Percentiles rank a stretch among this genome's conserved stretches.
Conservation (phyloP, 2,888 invertebrate species). For the Nymphalis polychloros region DNA sequence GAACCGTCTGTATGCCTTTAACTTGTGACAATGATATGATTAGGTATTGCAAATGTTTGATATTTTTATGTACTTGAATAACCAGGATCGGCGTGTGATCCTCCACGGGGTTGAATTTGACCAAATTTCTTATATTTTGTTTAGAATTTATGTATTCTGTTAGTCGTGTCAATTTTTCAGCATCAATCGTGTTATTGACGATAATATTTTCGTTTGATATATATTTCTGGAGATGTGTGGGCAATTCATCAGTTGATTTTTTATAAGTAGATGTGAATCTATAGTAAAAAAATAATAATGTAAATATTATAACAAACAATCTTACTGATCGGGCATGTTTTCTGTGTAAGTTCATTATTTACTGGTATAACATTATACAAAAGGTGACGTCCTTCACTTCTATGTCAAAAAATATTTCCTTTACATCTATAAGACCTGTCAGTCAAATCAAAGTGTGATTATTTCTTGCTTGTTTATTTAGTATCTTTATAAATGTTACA, state of each 20-base stretch:
- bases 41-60: conserved; percentile 49
- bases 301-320: conserved; percentile 1
- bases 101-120: conserved; percentile 40
- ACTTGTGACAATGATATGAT: conserved; percentile 51
- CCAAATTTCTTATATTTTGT: conserved; percentile 42
- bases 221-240: conserved; percentile 16
- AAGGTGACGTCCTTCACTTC: not conserved
- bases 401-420: not conserved
- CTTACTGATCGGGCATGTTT: not conserved
- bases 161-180: conserved; percentile 31
- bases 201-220: not conserved
- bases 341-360: not conserved
- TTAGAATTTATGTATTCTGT: conserved; percentile 44
- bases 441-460: no score
- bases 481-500: no score
- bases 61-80: conserved; percentile 48
- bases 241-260: not conserved
- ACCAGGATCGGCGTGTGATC: conserved; percentile 44
- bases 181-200: not conserved
- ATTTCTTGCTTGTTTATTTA: no score
- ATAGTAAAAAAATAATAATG: conserved; percentile 4
- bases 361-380: not conserved
- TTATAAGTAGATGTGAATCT: not conserved
- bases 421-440: no score
- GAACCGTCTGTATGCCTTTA: conserved; percentile 43